These are phyloP conservation scores for Epizoanthus rinbou DNA, from an alignment of 92 coral and sea anemone genomes.

Conservation along the genomic window DNA sequence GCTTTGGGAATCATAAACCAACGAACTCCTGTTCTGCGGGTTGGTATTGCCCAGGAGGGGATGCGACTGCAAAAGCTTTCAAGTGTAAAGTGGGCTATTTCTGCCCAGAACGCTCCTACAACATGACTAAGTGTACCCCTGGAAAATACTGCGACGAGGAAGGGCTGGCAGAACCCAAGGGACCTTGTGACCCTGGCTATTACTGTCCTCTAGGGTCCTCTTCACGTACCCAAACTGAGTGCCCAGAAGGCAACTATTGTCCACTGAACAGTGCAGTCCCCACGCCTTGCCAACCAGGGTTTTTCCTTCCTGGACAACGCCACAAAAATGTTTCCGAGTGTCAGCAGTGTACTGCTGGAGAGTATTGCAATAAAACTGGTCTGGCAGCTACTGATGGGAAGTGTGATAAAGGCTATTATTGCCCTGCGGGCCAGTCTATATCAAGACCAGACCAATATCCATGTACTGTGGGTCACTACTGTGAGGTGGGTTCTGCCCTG, in stretches of 20 bases:
- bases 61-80: conserved; percentile 60
- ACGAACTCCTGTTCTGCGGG: conserved; percentile 90
- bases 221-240: conserved; percentile 66
- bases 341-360: conserved; percentile 76
- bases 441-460: conserved; percentile 72
- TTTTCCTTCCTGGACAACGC: conserved; percentile 73
- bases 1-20: conserved; percentile 80
- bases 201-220: conserved; percentile 89
- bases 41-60: conserved; percentile 95
- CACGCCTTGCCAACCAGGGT: conserved; percentile 81
- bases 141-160: conserved; percentile 77
- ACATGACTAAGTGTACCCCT: conserved; percentile 85
- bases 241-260: conserved; percentile 86
- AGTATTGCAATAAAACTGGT: conserved; percentile 88
- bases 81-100: conserved; percentile 76
- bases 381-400: conserved; percentile 71
- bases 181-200: conserved; percentile 85
- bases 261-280: conserved; percentile 74
- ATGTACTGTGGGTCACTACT: conserved; percentile 86
- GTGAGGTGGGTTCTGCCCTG: conserved; percentile 69
- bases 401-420: conserved; percentile 81
- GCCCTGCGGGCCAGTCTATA: conserved; percentile 87
- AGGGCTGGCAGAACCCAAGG: conserved; percentile 63
- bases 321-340: conserved; percentile 86
- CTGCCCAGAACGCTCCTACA: conserved; percentile 73